Base-by-base conservation (phyloP, 2,888 invertebrate species). In the Alcis repandata region DNA sequence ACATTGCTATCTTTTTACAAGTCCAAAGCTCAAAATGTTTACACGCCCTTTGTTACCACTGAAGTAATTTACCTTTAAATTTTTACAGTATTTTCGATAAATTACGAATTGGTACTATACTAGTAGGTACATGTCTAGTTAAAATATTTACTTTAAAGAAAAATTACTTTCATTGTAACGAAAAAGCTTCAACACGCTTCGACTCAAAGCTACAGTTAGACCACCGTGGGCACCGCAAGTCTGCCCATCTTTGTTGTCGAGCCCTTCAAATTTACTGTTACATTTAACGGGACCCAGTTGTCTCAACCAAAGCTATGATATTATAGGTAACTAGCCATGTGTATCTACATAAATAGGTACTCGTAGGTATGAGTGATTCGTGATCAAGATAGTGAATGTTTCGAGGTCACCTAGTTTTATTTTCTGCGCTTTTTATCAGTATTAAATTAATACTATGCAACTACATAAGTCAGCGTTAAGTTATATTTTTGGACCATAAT, bases 381-480 rank as follows among this genome's bases (percentile, higher is more conserved):
- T 67, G 57, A 54, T 67, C 59, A 73, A 74, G 76, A 80, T 79
- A 77, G 77, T 72, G 70, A 73, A 74, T 63, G 74, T 75, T 77
- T 77, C 76, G 79, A 81, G 81, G 80, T 77, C 79, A 77, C 70
- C 75, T 71, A 75, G 73, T 77, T 76, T 76, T 67, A 71, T 75
- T 74, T 78, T 75, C 63, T 64, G 64, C 66, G 60, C 65, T 75
- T 77, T 71, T 73, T 68, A 68, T 69, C 59, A 51, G 59, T 54
- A 64, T 59, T 67, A n/a, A n/a, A n/a, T n/a, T 51, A 66, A 58
- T 67, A 68, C 61, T 62, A 72, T 59, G 54, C 57, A 67, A 8
- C 46, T 7, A 20, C 17, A 49, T 54, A 41, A 8, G 20, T 17
- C n/a, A 36, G 48, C 41, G 43, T 58, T 57, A 53, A 32, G 56